Evolutionary conservation across 2,888 invertebrate genomes (phyloP).

Genomic region (Heliconius aoede): DNA sequence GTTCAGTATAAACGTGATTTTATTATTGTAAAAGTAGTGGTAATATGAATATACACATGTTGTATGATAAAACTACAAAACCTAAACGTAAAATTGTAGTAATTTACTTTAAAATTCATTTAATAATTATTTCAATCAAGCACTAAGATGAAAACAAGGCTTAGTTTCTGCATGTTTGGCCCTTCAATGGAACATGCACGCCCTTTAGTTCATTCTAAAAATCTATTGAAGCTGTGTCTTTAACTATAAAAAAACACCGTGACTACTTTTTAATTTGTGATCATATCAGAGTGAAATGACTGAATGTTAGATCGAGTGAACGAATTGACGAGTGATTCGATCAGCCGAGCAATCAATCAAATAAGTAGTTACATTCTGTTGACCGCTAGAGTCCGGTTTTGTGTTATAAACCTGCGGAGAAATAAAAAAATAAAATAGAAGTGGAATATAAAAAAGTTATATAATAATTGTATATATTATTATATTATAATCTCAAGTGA

Average conservation of each 20-base stretch:
- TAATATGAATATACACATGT: not conserved
- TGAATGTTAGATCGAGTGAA: slow-evolving; percentile 69
- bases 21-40: not conserved
- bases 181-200: slow-evolving; percentile 70
- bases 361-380: slow-evolving; percentile 83
- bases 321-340: slow-evolving; percentile 77
- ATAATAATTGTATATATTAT: slow-evolving; percentile 57
- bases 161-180: slow-evolving; percentile 50
- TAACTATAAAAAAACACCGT: slow-evolving; percentile 62
- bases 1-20: slow-evolving; percentile 14
- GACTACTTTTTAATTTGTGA: slow-evolving; percentile 74
- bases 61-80: slow-evolving; percentile 25
- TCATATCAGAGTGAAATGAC: slow-evolving; percentile 78
- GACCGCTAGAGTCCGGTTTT: slow-evolving; percentile 84
- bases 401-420: slow-evolving; percentile 84
- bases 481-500: slow-evolving; percentile 65
- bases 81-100: not conserved
- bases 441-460: slow-evolving; percentile 68
- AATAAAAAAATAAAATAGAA: slow-evolving; percentile 80
- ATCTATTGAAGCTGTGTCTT: slow-evolving; percentile 69
- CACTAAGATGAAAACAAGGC: slow-evolving; percentile 47
- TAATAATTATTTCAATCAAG: slow-evolving; percentile 33
- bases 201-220: slow-evolving; percentile 54
- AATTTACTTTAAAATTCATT: not conserved
- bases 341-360: slow-evolving; percentile 79